Evolutionary conservation across 2,888 invertebrate species (phyloP).

Genomic region (Glaucopsyche alexis): DNA sequence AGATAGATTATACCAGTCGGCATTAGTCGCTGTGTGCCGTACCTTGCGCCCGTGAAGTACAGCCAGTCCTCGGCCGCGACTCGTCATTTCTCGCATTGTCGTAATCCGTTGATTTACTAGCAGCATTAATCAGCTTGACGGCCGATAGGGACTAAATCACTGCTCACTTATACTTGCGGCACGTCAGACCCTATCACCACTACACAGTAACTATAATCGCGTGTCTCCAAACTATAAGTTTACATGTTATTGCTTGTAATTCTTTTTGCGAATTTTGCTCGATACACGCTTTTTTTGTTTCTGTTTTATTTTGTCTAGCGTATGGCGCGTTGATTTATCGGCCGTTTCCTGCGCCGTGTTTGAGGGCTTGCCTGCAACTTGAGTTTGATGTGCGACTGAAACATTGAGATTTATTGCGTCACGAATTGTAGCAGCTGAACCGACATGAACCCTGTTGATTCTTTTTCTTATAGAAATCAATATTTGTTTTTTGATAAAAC

Average conservation of each 20-base stretch:
- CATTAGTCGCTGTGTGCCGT: conserved; percentile 31
- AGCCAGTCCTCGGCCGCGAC: conserved; percentile 73
- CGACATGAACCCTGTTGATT: not conserved
- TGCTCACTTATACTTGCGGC: conserved; percentile 53
- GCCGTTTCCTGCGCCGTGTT: conserved; percentile 66
- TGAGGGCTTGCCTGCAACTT: conserved; percentile 64
- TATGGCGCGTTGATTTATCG: conserved; percentile 64
- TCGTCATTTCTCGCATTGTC: conserved; percentile 81
- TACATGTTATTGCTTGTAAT: conserved; percentile 78
- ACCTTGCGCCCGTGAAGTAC: conserved; percentile 50
- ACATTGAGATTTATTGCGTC: conserved; percentile 27
- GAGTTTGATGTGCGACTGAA: conserved; percentile 47
- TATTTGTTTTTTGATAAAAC: not conserved
- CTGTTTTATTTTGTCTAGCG: conserved; percentile 69
- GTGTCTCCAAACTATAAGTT: conserved; percentile 58
- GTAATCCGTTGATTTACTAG: conserved; percentile 80
- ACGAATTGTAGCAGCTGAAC: not conserved
- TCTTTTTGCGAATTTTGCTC: conserved; percentile 73
- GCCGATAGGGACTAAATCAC: conserved; percentile 79
- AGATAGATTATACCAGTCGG: too few relatives aligned
- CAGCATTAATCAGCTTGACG: conserved; percentile 79
- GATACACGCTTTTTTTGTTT: conserved; percentile 50
- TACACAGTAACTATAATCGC: conserved; percentile 48
- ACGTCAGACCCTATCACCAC: conserved; percentile 47
- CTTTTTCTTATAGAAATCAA: conserved; percentile 6